Conservation (phyloP, 2,888 invertebrate species). For the Campopleginae sp. region DNA sequence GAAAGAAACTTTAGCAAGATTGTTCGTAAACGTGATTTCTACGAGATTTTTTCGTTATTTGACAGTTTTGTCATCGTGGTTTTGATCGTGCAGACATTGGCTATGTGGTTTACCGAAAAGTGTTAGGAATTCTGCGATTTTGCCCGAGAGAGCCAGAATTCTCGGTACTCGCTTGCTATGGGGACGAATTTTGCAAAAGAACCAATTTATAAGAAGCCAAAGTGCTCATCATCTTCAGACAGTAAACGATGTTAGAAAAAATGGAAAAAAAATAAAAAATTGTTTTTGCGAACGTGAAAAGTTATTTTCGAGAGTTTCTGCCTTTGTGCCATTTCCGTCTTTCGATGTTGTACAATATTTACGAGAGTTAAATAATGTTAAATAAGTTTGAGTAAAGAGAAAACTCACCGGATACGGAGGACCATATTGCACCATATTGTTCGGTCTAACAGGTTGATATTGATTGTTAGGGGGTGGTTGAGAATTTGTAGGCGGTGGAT, state of each 20-base stretch:
- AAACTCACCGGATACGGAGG: slow-evolving; percentile 80
- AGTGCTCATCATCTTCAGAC: neutral
- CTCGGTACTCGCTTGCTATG: no score
- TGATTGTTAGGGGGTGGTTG: slow-evolving; percentile 82
- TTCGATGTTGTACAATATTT: neutral
- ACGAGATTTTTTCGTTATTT: no score
- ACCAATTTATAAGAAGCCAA: neutral
- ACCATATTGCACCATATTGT: slow-evolving; percentile 82
- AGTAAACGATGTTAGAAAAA: neutral
- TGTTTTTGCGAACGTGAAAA: neutral
- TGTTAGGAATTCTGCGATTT: neutral
- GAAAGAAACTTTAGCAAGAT: no score
- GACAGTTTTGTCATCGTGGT: no score
- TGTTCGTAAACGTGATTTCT: no score
- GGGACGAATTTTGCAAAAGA: no score
- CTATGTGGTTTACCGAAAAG: neutral
- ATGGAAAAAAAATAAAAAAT: neutral
- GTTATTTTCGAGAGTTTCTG: neutral
- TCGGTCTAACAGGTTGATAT: slow-evolving; percentile 82
- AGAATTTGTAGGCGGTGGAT: slow-evolving; percentile 80
- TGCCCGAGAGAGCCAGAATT: neutral
- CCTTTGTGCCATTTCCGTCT: neutral
- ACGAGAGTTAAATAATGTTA: neutral
- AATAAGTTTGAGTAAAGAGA: neutral
- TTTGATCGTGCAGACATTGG: no score